Percentiles rank a stretch among this genome's conserved stretches.
phyloP scores from a whole-genome alignment of 2,888 invertebrate species.

The Molorchus minor region DNA sequence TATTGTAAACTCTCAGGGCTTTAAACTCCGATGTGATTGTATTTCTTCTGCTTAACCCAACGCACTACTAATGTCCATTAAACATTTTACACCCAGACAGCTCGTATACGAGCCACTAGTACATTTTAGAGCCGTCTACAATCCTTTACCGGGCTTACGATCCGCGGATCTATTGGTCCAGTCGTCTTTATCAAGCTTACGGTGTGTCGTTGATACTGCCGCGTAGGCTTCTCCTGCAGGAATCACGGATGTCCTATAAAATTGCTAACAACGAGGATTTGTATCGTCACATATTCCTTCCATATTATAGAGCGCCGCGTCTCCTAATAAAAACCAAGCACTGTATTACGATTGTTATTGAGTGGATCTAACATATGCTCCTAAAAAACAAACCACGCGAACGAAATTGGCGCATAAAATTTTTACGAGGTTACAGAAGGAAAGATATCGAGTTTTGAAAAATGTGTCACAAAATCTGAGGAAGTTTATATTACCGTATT shows the following conservation, averaged over 20 bases:
- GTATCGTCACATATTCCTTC: constrained; percentile 56
- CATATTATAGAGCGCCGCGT: constrained; percentile 43
- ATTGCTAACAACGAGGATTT: constrained; percentile 59
- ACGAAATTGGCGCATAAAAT: constrained; percentile 12
- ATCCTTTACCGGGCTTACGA: constrained; percentile 50
- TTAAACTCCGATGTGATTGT: too few species aligned
- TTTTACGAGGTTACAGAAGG: constrained; percentile 18
- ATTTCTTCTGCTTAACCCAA: not conserved
- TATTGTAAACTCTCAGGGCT: too few species aligned
- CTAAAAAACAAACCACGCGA: constrained; percentile 11
- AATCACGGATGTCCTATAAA: constrained; percentile 60
- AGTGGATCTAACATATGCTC: constrained; percentile 8
- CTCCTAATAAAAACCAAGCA: constrained; percentile 20
- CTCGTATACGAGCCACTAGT: not conserved
- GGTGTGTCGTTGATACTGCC: not conserved
- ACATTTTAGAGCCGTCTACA: constrained; percentile 3
- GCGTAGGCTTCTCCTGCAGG: constrained; percentile 31
- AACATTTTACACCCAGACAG: not conserved
- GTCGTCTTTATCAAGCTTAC: constrained; percentile 50
- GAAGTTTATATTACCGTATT: too few species aligned
- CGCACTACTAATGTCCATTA: not conserved
- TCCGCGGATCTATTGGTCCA: constrained; percentile 58
- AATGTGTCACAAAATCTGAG: too few species aligned
- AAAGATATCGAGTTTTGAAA: constrained; percentile 6
- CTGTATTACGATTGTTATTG: constrained; percentile 17